Conservation (phyloP, 2,113 vertebrate species). For the Trogon melanurus region DNA sequence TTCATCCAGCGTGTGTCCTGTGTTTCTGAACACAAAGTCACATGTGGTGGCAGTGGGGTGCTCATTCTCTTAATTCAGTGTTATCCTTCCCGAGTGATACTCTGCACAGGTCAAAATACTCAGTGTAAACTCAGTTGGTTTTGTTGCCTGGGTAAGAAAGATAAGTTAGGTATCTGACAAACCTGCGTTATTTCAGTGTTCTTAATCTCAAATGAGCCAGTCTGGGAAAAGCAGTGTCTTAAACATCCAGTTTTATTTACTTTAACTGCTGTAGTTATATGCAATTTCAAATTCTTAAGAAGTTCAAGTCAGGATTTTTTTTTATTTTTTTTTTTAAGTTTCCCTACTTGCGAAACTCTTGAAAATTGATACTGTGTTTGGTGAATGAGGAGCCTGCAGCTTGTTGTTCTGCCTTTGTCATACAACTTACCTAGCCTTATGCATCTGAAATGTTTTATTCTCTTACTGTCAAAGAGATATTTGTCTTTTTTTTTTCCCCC, state of each 20-base stretch:
- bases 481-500: neutral
- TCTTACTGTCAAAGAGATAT: neutral
- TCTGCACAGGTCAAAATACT: neutral
- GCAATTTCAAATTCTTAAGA: neutral
- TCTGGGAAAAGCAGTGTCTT: neutral
- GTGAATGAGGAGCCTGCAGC: neutral
- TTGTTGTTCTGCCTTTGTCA: neutral
- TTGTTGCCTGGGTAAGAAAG: neutral
- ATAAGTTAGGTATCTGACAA: neutral
- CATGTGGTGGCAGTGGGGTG: fast-evolving
- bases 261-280: neutral
- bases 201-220: neutral
- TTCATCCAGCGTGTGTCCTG: fast-evolving
- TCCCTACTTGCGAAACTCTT: neutral
- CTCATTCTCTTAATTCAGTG: neutral
- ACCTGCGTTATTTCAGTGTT: neutral
- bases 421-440: neutral
- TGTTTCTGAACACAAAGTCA: neutral
- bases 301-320: neutral
- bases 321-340: too few relatives aligned
- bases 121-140: neutral
- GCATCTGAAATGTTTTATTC: neutral
- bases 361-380: neutral
- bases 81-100: neutral
- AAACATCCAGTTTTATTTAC: neutral